phyloP scores from a whole-genome alignment of 2,888 invertebrate genomes.

The Leptopterna dolabrata region DNA sequence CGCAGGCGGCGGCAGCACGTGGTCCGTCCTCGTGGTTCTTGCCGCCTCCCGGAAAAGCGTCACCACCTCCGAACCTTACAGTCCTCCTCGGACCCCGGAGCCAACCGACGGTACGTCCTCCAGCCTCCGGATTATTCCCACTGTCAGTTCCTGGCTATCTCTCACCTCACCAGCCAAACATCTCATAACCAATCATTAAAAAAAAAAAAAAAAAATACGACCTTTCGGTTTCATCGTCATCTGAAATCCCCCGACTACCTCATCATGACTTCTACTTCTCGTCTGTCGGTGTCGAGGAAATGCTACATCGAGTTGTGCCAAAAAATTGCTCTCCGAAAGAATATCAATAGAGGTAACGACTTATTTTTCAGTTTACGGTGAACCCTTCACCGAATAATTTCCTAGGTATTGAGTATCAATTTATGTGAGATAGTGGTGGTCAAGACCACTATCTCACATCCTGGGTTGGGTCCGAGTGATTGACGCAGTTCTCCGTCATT shows the following conservation, averaged over 20 bases:
- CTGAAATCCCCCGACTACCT: background rate
- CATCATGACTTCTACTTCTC: constrained; percentile 3
- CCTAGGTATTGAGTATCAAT: too few species aligned
- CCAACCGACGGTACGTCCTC: background rate
- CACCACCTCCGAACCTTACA: background rate
- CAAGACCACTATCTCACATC: too few species aligned
- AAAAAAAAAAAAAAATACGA: too few species aligned
- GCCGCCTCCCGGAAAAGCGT: background rate
- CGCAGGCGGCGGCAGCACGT: constrained; percentile 18
- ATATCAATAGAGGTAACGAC: background rate
- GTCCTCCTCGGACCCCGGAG: background rate
- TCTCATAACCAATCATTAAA: too few species aligned
- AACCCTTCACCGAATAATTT: too few species aligned
- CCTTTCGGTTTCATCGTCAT: too few species aligned
- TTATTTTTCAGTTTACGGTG: background rate
- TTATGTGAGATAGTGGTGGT: too few species aligned
- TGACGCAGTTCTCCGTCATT: too few species aligned
- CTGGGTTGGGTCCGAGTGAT: too few species aligned
- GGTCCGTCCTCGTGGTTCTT: constrained; percentile 33
- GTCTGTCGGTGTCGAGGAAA: constrained; percentile 28
- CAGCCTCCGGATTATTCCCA: background rate
- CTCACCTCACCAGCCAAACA: background rate
- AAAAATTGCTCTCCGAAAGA: background rate
- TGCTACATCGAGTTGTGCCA: constrained; percentile 30
- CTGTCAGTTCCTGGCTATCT: background rate